phyloP scores from a whole-genome alignment of 2,113 vertebrate genomes.

The Cyanoramphus novaezelandiae region DNA sequence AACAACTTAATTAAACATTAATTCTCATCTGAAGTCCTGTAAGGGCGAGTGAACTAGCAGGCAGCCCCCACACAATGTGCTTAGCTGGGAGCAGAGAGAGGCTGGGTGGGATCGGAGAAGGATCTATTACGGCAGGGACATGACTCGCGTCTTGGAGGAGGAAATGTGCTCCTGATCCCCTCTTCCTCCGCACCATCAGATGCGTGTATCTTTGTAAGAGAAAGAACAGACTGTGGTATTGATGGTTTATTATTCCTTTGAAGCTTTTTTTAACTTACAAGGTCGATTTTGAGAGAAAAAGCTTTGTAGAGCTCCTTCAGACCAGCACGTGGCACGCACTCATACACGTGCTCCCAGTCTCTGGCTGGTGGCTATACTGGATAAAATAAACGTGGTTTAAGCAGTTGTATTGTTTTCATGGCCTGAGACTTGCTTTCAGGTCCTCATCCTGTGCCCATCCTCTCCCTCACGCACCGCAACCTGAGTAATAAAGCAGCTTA shows the following conservation, averaged over 20 bases:
- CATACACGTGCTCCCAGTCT: rapidly evolving
- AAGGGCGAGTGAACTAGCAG: neutral
- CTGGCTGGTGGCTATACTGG: neutral
- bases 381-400: neutral
- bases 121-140: rapidly evolving
- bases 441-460: neutral
- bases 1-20: neutral
- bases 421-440: neutral
- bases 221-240: neutral
- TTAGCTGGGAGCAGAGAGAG: neutral
- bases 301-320: neutral
- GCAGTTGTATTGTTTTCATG: neutral
- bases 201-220: neutral
- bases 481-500: rapidly evolving
- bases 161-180: neutral
- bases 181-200: rapidly evolving
- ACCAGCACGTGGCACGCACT: neutral
- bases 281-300: neutral
- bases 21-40: neutral
- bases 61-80: neutral
- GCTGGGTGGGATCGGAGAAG: neutral
- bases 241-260: neutral
- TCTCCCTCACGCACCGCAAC: rapidly evolving
- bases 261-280: neutral
- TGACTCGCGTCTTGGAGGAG: rapidly evolving